phyloP scores from a whole-genome alignment of 37 sponge, comb jelly and placozoan genomes.

The Eunapius fragilis region DNA sequence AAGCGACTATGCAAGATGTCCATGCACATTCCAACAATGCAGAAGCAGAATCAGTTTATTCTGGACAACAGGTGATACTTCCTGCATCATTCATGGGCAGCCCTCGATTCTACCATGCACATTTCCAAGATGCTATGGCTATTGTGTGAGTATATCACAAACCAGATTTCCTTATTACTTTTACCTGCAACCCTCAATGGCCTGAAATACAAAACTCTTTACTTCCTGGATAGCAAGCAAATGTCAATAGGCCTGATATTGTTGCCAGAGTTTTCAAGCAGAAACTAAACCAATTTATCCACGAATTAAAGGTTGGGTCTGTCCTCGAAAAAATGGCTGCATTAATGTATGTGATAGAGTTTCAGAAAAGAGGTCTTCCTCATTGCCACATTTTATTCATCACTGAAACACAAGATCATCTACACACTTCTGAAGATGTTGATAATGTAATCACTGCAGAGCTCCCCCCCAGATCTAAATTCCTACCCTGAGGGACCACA shows the following conservation, averaged over 20 bases:
- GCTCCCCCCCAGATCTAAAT: neutral
- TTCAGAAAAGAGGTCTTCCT: neutral
- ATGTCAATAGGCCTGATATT: conserved; percentile 10
- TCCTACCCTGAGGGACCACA: conserved; percentile 3
- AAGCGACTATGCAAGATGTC: too few species aligned
- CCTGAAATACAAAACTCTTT: conserved; percentile 11
- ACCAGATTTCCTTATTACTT: conserved; percentile 14
- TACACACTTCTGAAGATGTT: conserved; percentile 6
- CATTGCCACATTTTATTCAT: neutral
- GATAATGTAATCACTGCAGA: conserved; percentile 41
- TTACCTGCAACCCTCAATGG: conserved; percentile 30
- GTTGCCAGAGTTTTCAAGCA: conserved; percentile 10
- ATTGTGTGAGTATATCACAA: conserved; percentile 11
- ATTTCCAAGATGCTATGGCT: conserved; percentile 15
- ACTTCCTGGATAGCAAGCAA: conserved; percentile 1
- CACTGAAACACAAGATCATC: neutral
- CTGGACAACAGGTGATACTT: too few species aligned
- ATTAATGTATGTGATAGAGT: neutral
- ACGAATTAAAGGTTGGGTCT: neutral
- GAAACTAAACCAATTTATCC: neutral
- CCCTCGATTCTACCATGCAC: neutral
- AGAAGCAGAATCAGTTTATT: too few species aligned
- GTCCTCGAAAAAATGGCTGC: neutral
- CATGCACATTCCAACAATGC: too few species aligned
- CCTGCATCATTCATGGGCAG: too few species aligned